Evolutionary conservation across 1,140 invertebrate species (phyloP).

Genomic region (Pseudobourletiella spinata): DNA sequence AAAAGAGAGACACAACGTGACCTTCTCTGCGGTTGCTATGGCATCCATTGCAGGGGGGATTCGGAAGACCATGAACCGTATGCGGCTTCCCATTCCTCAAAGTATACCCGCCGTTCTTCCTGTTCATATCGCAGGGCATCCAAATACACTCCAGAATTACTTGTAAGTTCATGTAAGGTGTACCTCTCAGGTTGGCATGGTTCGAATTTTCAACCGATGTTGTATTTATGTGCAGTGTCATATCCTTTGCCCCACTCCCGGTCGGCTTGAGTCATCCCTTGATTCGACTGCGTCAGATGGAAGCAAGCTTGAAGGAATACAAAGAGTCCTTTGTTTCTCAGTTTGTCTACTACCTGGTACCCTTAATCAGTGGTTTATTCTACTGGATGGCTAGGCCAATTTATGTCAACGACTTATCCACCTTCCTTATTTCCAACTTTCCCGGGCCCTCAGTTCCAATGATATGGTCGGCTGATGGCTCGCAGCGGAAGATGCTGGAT

Average conservation of each 20-base stretch:
- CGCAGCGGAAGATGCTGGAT: neutral
- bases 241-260: constrained; percentile 24
- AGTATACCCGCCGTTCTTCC: neutral
- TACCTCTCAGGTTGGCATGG: neutral
- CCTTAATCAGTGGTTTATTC: constrained; percentile 14
- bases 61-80: constrained; percentile 11
- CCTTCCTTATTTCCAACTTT: constrained; percentile 18
- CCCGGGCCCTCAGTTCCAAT: constrained; percentile 10
- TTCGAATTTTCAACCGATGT: constrained; percentile 10
- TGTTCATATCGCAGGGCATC: neutral
- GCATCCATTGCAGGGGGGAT: constrained; percentile 15
- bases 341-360: constrained; percentile 14
- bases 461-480: neutral
- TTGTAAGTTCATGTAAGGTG: neutral
- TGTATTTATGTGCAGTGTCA: constrained; percentile 24
- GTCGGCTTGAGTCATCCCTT: constrained; percentile 12
- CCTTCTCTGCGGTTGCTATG: constrained; percentile 18
- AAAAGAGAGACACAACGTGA: constrained; percentile 16
- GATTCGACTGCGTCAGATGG: constrained; percentile 11
- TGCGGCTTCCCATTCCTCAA: neutral
- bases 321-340: constrained; percentile 17
- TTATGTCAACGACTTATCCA: constrained; percentile 9
- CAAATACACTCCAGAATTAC: neutral
- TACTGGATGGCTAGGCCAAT: constrained; percentile 12
- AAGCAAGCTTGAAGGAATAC: constrained; percentile 2